phyloP scores from a whole-genome alignment of 2,113 vertebrate genomes.

The Clupea harengus region DNA sequence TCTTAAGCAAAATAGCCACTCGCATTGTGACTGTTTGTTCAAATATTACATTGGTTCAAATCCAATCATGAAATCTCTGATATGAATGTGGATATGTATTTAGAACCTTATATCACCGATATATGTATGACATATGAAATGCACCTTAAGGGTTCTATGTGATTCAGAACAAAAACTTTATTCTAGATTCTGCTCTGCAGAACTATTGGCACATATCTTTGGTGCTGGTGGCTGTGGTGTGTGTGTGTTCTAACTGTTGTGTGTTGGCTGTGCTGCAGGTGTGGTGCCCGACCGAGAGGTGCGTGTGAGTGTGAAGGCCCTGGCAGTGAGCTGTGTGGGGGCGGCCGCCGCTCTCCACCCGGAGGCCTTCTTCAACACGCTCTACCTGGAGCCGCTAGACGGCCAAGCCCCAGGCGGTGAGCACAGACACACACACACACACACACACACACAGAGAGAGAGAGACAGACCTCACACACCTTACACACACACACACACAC shows the following conservation, averaged over 20 bases:
- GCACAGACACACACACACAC: background rate
- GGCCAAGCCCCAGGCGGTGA: conserved; percentile 73
- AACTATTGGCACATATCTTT: background rate
- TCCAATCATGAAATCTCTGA: background rate
- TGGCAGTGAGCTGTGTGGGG: conserved; percentile 91
- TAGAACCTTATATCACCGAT: background rate
- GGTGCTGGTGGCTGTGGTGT: background rate
- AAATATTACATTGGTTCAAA: too few species aligned
- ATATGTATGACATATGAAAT: background rate
- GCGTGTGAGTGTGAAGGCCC: conserved; percentile 93
- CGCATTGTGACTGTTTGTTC: too few species aligned
- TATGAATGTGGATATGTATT: background rate
- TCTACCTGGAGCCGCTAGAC: conserved; percentile 84
- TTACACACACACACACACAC: too few species aligned
- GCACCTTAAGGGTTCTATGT: background rate
- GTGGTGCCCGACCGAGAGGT: conserved; percentile 91
- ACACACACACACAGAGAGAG: conserved; percentile 4
- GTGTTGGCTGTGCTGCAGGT: conserved; percentile 62
- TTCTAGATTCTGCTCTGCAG: background rate
- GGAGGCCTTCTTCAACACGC: conserved; percentile 88
- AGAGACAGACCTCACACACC: too few species aligned
- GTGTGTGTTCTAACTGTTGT: background rate
- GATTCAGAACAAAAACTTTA: background rate
- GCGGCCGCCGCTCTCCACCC: conserved; percentile 87
- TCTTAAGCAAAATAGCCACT: too few species aligned